These are phyloP conservation scores for Channa argus DNA, from an alignment of 2,113 vertebrate species.

Conservation along the genomic window DNA sequence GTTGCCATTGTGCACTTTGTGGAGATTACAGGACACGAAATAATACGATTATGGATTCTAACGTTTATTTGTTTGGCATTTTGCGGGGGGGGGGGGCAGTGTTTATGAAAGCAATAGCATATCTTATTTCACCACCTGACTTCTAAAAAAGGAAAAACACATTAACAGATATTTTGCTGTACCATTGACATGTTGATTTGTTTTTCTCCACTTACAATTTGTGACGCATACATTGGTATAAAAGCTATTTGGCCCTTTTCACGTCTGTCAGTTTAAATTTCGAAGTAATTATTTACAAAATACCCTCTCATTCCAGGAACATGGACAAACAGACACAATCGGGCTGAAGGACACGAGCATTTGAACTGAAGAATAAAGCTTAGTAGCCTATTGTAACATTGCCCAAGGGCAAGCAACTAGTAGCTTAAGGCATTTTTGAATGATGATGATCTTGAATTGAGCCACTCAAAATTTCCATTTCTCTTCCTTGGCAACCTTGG, in stretches of 20 bases:
- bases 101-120: slow-evolving; percentile 13
- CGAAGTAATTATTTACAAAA: slow-evolving; percentile 12
- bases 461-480: slow-evolving; percentile 28
- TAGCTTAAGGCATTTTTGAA: slow-evolving; percentile 23
- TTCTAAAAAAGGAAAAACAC: neutral
- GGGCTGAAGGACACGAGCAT: slow-evolving; percentile 5
- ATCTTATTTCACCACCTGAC: slow-evolving; percentile 11
- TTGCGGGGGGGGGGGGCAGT: neutral
- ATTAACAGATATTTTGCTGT: neutral
- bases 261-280: neutral
- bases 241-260: neutral
- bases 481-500: slow-evolving; percentile 3
- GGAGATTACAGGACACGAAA: slow-evolving; percentile 51
- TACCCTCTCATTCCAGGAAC: neutral
- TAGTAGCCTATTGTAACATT: neutral
- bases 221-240: neutral
- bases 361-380: neutral
- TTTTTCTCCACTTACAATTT: neutral
- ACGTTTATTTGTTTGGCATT: slow-evolving; percentile 30
- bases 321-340: too few relatives aligned
- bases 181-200: neutral
- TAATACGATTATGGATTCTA: slow-evolving; percentile 55
- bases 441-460: slow-evolving; percentile 33
- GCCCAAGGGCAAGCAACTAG: slow-evolving; percentile 11
- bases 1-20: slow-evolving; percentile 54